Base-by-base conservation (phyloP, 2,888 invertebrate species). In the Zele albiditarsus region DNA sequence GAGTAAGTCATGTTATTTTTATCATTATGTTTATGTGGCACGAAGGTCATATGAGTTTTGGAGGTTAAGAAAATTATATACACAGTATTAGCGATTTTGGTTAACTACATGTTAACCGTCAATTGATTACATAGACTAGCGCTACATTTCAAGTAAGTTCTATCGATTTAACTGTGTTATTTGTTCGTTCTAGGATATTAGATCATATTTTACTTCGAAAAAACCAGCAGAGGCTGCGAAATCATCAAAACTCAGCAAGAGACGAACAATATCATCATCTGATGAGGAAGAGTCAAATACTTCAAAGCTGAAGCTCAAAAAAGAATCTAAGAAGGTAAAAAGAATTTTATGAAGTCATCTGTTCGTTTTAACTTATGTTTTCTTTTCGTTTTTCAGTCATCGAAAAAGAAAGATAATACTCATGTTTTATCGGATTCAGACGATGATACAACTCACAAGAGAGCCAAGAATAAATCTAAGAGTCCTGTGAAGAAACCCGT, bases 101-200 rank as follows among this genome's bases (percentile, higher is more conserved):
- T 33, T 63, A 28, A 31, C 4, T 38, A 10, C 38, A 38, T 10
- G 12, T 38, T 12, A 38, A 38, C 1, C 38, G 12, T 38, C 38
- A 38, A n/a, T n/a, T n/a, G n/a, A n/a, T n/a, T n/a, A n/a, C n/a
- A n/a, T n/a, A n/a, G n/a, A n/a, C n/a, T n/a, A n/a, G n/a, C n/a
- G n/a, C n/a, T n/a, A n/a, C n/a, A n/a, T n/a, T n/a, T 38, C 38
- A 38, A 10, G 8, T 8, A 10, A 58, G 2, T 23, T 58, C n/a
- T 12, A 4, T 5, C n/a, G 46, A 46, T 46, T 46, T 16, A 58
- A 27, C 4, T 3, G n/a, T 58, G 2, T 12, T 25, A 12, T 58
- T 25, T 58, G 25, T 1, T 12, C 12, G 10, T 90, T 89, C 57
- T 82, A 94, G 93, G 94, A 94, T 88, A 94, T 94, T 76, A 90